A percentile compares a stretch with the other conserved stretches of the same genome.
phyloP scores from a whole-genome alignment of 2,113 vertebrate genomes.

The Cebidichthys violaceus region DNA sequence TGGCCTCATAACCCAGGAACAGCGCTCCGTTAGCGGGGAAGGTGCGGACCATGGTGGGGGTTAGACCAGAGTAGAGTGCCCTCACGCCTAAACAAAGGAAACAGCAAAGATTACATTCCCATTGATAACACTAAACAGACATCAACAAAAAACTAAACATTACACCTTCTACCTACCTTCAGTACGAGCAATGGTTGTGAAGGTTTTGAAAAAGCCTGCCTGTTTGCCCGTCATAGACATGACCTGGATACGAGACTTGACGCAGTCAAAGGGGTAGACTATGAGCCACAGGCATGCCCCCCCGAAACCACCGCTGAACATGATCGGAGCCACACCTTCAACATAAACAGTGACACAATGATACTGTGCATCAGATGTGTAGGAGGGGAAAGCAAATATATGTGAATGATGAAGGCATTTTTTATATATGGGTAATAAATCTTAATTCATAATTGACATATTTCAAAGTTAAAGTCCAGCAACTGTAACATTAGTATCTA shows the following conservation, averaged over 20 bases:
- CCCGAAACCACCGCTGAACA: constrained; percentile 94
- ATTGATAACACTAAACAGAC: neutral
- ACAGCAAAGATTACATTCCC: neutral
- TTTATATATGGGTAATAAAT: neutral
- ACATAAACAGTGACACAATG: neutral
- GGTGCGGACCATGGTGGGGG: constrained; percentile 94
- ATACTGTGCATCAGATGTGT: neutral
- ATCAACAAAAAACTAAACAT: neutral
- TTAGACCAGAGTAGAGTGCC: constrained; percentile 94
- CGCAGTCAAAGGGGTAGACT: constrained; percentile 96
- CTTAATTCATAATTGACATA: neutral
- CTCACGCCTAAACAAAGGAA: constrained; percentile 84
- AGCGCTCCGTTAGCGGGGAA: constrained; percentile 94
- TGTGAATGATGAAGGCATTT: neutral
- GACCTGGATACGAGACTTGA: constrained; percentile 98
- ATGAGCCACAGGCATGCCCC: constrained; percentile 95
- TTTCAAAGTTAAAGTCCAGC: neutral
- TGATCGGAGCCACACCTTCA: constrained; percentile 88
- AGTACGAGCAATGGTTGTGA: constrained; percentile 85
- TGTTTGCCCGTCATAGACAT: constrained; percentile 95
- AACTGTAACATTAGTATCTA: neutral
- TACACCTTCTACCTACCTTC: constrained; percentile 85
- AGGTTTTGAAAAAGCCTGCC: constrained; percentile 91
- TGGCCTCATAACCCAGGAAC: constrained; percentile 94
- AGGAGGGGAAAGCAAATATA: neutral